phyloP scores from a whole-genome alignment of 2,888 invertebrate genomes.

The Anorthoa munda region DNA sequence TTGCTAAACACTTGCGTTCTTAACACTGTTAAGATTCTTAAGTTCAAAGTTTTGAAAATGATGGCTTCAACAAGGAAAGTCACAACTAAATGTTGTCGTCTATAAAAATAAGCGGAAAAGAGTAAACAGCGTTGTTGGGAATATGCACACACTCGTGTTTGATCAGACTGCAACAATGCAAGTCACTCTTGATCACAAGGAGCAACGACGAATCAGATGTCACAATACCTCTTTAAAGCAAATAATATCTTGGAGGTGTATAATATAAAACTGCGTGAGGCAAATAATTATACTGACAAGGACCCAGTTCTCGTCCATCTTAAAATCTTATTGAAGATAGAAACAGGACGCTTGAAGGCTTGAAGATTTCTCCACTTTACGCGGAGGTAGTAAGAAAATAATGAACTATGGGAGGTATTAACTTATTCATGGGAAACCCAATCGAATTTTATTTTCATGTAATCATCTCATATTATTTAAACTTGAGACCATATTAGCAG shows the following conservation, averaged over 20 bases:
- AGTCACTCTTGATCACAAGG: neutral
- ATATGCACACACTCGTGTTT: neutral
- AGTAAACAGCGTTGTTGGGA: neutral
- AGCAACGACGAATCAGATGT: neutral
- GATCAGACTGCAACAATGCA: neutral
- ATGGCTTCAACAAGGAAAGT: neutral
- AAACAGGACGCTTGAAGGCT: constrained; percentile 31
- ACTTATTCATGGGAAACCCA: too few relatives aligned
- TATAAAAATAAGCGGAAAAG: neutral
- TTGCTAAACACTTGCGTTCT: too few relatives aligned
- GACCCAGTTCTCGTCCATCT: constrained; percentile 22
- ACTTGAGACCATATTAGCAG: neutral
- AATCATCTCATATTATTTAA: too few relatives aligned
- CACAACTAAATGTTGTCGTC: too few relatives aligned
- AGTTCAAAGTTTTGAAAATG: neutral
- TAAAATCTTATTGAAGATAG: constrained; percentile 10
- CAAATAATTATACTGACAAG: constrained; percentile 11
- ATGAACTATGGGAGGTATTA: neutral
- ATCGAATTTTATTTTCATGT: neutral
- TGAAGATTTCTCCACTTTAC: constrained; percentile 13
- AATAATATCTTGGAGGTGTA: neutral
- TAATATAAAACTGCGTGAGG: neutral
- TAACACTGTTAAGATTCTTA: neutral
- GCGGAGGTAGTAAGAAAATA: constrained; percentile 8
- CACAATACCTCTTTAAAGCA: constrained; percentile 6